Conservation (phyloP, 2,797 vertebrate genomes). For the Meda fulgida region DNA sequence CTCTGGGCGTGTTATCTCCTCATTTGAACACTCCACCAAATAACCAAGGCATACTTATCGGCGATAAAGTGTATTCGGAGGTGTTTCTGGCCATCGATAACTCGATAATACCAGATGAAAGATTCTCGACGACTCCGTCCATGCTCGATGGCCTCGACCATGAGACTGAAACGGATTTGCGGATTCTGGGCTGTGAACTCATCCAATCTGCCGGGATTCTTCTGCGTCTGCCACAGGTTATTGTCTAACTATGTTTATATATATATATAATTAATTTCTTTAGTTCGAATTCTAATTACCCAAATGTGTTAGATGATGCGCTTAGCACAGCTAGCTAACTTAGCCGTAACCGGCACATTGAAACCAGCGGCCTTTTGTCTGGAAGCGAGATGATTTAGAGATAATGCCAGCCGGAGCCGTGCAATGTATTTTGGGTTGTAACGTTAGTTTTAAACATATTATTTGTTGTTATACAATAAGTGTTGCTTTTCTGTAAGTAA, state of each 20-base stretch:
- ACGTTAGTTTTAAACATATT: rapidly evolving
- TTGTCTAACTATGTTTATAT: not conserved
- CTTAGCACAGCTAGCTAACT: constrained; percentile 23
- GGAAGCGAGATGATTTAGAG: not conserved
- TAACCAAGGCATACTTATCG: constrained; percentile 91
- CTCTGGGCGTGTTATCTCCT: constrained; percentile 62
- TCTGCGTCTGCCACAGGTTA: constrained; percentile 81
- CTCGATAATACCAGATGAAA: constrained; percentile 93
- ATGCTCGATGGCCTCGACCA: constrained; percentile 85
- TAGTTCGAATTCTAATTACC: not conserved
- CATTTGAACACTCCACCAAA: constrained; percentile 68
- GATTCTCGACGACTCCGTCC: constrained; percentile 86
- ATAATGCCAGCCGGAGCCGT: not conserved
- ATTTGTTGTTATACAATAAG: not conserved
- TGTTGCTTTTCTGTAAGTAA: not conserved
- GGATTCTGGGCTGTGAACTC: constrained; percentile 85
- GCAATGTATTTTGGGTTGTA: not conserved
- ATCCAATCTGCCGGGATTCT: constrained; percentile 86
- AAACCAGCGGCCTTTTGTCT: constrained; percentile 41
- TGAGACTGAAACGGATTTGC: constrained; percentile 81
- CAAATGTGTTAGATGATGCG: not conserved
- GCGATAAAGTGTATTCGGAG: constrained; percentile 93
- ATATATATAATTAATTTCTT: not conserved
- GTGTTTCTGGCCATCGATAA: constrained; percentile 94
- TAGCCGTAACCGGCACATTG: constrained; percentile 3